These are phyloP conservation scores for Exocentrus adspersus DNA, from an alignment of 2,888 invertebrate species.

Conservation along the genomic window DNA sequence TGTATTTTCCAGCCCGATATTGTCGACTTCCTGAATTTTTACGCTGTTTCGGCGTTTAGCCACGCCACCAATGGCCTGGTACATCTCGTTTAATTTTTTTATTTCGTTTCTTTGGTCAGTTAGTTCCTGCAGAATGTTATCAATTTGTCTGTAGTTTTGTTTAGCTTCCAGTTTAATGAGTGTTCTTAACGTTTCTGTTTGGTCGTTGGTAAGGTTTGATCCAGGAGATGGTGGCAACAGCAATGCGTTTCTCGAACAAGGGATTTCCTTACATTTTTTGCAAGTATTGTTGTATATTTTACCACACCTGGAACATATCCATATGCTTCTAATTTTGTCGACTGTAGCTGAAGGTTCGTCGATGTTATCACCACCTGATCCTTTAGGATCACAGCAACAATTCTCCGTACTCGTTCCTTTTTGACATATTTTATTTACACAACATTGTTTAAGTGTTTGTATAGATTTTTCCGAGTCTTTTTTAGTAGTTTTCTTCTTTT, in stretches of 20 bases:
- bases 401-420: background rate
- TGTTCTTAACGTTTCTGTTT: conserved; percentile 33
- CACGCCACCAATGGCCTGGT: background rate
- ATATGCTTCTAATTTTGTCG: conserved; percentile 5
- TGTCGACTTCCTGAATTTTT: background rate
- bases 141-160: conserved; percentile 39
- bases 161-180: conserved; percentile 38
- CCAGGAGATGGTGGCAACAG: conserved; percentile 1
- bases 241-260: conserved; percentile 4
- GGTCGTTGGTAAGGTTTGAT: background rate
- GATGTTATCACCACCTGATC: background rate
- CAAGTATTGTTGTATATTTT: conserved; percentile 4
- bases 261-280: background rate
- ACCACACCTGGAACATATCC: conserved; percentile 11
- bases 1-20: background rate
- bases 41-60: background rate
- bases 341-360: background rate
- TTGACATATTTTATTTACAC: background rate
- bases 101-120: conserved; percentile 34
- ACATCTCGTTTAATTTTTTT: conserved; percentile 10
- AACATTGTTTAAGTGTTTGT: background rate
- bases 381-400: background rate
- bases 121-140: conserved; percentile 36
- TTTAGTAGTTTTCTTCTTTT: background rate
- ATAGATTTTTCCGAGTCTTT: background rate